A percentile compares a stretch with the other conserved stretches of the same genome.
phyloP scores from a whole-genome alignment of 2,797 vertebrate species.

The Brachyalestes nurse region DNA sequence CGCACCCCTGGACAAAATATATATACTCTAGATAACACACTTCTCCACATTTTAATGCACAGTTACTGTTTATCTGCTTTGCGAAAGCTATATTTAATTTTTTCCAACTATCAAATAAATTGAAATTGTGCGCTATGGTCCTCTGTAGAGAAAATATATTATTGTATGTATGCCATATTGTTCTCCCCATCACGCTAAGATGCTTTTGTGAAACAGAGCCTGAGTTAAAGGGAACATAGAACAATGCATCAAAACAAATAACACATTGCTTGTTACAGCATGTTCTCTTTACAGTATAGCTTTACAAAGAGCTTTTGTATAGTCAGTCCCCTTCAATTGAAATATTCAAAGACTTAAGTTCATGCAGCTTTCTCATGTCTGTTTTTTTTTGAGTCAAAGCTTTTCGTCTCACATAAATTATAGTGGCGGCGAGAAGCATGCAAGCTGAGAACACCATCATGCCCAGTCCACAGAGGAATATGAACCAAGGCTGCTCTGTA shows the following conservation, averaged over 20 bases:
- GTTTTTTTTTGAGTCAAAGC: conserved; percentile 28
- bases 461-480: conserved; percentile 65
- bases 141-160: too few species aligned
- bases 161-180: background rate
- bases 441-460: conserved; percentile 68
- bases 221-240: background rate
- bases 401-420: conserved; percentile 68
- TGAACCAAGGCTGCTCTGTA: conserved; percentile 55
- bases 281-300: background rate
- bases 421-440: conserved; percentile 63
- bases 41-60: too few species aligned
- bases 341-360: conserved; percentile 38
- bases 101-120: background rate
- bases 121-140: too few species aligned
- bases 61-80: too few species aligned
- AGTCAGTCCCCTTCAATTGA: background rate
- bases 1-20: too few species aligned
- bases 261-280: background rate
- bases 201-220: background rate
- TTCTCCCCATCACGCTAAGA: background rate
- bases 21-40: too few species aligned
- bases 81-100: too few species aligned
- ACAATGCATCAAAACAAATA: background rate
- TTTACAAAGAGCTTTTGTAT: background rate
- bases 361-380: conserved; percentile 27